phyloP scores from a whole-genome alignment of 35 echinoderm and acorn worm genomes.

The Eucidaris tribuloides region DNA sequence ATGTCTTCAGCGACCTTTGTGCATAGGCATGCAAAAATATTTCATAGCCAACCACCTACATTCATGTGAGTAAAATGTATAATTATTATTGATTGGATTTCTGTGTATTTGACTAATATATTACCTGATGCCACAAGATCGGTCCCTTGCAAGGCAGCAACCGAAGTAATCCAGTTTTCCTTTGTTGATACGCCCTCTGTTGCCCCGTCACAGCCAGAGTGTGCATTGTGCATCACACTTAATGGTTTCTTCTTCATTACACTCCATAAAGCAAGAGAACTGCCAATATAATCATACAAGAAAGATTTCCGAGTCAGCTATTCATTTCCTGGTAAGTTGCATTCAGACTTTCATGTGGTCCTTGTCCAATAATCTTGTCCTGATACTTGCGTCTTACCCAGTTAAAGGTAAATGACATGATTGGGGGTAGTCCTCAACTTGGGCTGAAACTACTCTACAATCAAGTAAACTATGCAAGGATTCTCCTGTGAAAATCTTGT shows the following conservation, averaged over 20 bases:
- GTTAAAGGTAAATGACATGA: too few relatives aligned
- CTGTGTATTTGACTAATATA: background rate
- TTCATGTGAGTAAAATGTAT: background rate
- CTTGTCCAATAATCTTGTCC: too few relatives aligned
- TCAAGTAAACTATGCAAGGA: too few relatives aligned
- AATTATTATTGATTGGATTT: background rate
- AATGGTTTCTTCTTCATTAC: constrained; percentile 90
- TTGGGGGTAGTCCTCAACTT: too few relatives aligned
- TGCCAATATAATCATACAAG: background rate
- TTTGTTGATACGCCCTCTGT: background rate
- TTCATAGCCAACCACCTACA: too few relatives aligned
- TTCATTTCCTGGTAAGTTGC: background rate
- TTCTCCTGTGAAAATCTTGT: too few relatives aligned
- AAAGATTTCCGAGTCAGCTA: background rate
- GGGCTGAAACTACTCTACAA: too few relatives aligned
- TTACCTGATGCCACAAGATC: constrained; percentile 92
- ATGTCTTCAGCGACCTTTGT: too few relatives aligned
- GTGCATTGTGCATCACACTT: constrained; percentile 69
- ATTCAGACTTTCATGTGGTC: background rate
- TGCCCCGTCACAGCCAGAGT: constrained; percentile 9
- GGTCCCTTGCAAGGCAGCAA: constrained; percentile 74
- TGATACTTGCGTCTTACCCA: too few relatives aligned
- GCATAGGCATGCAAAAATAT: too few relatives aligned
- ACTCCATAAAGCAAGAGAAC: constrained; percentile 81
- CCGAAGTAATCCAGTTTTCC: constrained; percentile 89